Percentiles rank a stretch among this genome's conserved stretches.
phyloP scores from a whole-genome alignment of 2,888 invertebrate species.

The Drosophila ochracea region DNA sequence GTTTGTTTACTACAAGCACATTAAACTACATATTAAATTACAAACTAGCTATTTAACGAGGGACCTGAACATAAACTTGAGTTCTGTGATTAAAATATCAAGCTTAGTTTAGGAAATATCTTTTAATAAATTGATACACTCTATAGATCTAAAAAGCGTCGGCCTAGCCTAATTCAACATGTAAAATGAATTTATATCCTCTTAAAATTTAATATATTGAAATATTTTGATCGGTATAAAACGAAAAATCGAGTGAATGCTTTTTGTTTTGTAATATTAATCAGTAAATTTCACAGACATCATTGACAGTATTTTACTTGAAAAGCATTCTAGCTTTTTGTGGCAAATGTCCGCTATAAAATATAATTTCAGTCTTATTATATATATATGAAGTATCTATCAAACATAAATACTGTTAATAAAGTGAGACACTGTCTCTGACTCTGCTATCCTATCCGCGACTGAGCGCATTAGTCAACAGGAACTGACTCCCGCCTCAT shows the following conservation, averaged over 20 bases:
- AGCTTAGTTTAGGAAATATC: neutral
- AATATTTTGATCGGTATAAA: neutral
- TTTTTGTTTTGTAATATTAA: neutral
- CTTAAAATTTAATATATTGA: neutral
- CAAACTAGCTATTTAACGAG: neutral
- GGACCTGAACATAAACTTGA: neutral
- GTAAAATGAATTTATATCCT: neutral
- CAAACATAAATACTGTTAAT: constrained; percentile 2
- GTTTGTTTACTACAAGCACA: neutral
- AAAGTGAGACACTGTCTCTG: neutral
- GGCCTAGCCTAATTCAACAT: neutral
- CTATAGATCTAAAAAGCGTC: neutral
- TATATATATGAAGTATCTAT: neutral
- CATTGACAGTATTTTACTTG: neutral
- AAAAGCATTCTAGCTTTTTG: neutral
- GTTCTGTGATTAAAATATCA: neutral
- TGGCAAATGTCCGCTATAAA: neutral
- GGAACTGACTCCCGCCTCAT: constrained; percentile 26
- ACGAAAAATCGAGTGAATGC: neutral
- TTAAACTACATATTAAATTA: neutral
- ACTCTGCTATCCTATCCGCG: neutral
- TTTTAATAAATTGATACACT: neutral
- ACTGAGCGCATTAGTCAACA: constrained; percentile 71
- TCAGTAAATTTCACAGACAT: neutral
- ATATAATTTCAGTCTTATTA: neutral